Percentiles rank a stretch among this genome's conserved stretches.
Evolutionary conservation across 2,888 invertebrate species (phyloP).

Genomic region (Agrenia bidenticulata): DNA sequence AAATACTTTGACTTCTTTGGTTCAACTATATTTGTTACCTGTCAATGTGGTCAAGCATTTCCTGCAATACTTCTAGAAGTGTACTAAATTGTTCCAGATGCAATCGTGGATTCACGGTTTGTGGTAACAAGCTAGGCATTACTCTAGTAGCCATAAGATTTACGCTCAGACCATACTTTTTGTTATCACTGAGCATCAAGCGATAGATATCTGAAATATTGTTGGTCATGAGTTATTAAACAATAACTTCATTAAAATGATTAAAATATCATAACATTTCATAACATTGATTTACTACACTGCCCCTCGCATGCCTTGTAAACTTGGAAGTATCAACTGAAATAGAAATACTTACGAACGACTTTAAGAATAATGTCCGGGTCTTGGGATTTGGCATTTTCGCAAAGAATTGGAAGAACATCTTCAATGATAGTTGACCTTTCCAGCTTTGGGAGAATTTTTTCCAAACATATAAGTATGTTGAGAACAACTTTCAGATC

Average conservation of each 20-base stretch:
- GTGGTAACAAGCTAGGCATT: constrained; percentile 88
- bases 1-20: too few species aligned
- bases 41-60: constrained; percentile 88
- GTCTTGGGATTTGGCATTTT: constrained; percentile 76
- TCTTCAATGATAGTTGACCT: constrained; percentile 85
- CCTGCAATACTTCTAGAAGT: constrained; percentile 79
- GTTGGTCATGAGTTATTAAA: too few species aligned
- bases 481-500: constrained; percentile 79
- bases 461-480: constrained; percentile 75
- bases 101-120: constrained; percentile 83
- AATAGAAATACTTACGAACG: constrained; percentile 76
- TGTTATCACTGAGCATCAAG: constrained; percentile 78
- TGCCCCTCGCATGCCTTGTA: too few species aligned
- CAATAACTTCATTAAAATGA: neutral
- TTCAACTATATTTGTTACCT: constrained; percentile 55
- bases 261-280: too few species aligned
- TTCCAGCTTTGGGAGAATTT: constrained; percentile 79
- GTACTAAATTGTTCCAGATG: constrained; percentile 78
- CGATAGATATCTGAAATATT: constrained; percentile 81
- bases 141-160: constrained; percentile 91
- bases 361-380: constrained; percentile 85
- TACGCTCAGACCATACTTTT: constrained; percentile 84
- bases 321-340: too few species aligned
- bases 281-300: too few species aligned
- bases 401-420: constrained; percentile 83